Evolutionary conservation across 2,888 invertebrate genomes (phyloP), one percentile per base, ranked within the genome.

Genomic region (Mesorhabditis belari): DNA sequence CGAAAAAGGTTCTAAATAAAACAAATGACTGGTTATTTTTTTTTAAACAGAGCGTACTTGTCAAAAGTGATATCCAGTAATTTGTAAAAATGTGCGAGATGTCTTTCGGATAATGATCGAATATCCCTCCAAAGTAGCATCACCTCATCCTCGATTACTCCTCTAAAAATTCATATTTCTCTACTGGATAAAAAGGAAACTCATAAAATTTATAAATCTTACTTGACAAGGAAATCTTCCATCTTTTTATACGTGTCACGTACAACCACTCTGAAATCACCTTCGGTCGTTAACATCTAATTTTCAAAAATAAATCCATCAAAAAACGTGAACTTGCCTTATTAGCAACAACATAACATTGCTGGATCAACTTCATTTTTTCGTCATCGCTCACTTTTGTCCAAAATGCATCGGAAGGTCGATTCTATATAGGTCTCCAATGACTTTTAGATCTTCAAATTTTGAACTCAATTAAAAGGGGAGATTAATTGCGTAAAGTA

Each of bases 321-420:
- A n/a, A n/a, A n/a, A n/a, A n/a, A n/a, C n/a, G n/a, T n/a, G n/a
- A n/a, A n/a, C n/a, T n/a, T n/a, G n/a, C 64, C 28, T 64, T 61
- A 54, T 70, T 71, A 4, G 76, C 76, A 2, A 73, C 74, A 9
- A 76, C 74, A 59, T 79, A 79, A 60, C 73, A 73, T 50, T 73
- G 69, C 4, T 70, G 71, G 9, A 77, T 60, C 21, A 65, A 63
- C 26, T 64, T 58, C n/a, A 77, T 67, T 44, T 66, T 69, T 26
- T 74, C 73, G n/a, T 64, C 63, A 26, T 71, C 73, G 19, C 58
- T 58, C 12, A 65, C 26, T 9, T 61, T 54, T 17, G 64, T 63
- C 73, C 73, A 73, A 52, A 65, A 73, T 4, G 61, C 58, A 51
- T 71, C 69, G 0, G 73, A 73, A n/a, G 73, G 73, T 9, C 63